Evolutionary conservation across 2,797 vertebrate genomes (phyloP).

Genomic region (Craterocephalus amniculus): DNA sequence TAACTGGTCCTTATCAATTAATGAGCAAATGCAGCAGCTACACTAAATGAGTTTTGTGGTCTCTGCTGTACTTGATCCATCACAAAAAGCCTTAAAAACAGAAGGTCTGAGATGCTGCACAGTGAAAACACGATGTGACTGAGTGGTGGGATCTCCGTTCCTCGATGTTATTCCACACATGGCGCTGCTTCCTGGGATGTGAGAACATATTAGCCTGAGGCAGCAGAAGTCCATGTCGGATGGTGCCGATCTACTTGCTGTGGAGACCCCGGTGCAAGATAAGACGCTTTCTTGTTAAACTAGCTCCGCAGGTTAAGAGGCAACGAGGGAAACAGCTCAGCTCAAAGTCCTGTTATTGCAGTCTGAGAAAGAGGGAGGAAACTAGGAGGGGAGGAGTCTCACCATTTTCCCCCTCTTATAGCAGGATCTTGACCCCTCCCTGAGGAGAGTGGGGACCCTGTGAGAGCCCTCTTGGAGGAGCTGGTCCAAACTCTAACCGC

Average conservation of each 20-base stretch:
- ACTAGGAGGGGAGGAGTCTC: neutral
- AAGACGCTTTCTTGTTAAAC: conserved; percentile 28
- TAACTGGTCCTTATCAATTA: conserved; percentile 3
- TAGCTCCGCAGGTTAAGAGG: conserved; percentile 34
- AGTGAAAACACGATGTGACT: conserved; percentile 4
- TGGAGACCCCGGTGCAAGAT: conserved; percentile 12
- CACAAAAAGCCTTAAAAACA: conserved; percentile 19
- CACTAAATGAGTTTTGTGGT: neutral
- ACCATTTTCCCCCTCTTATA: conserved; percentile 78
- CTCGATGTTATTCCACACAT: conserved; percentile 26
- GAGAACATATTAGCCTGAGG: conserved; percentile 34
- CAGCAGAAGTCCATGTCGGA: conserved; percentile 42
- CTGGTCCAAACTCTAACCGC: conserved; percentile 89
- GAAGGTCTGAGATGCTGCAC: conserved; percentile 8
- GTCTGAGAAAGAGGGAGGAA: conserved; percentile 14
- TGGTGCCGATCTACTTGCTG: conserved; percentile 5
- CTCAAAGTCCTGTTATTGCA: conserved; percentile 45
- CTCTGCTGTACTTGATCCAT: conserved; percentile 29
- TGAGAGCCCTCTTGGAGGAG: conserved; percentile 76
- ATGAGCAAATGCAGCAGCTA: conserved; percentile 8
- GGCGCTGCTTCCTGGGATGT: conserved; percentile 27
- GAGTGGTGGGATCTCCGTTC: conserved; percentile 5
- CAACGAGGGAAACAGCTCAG: conserved; percentile 41
- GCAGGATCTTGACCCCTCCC: conserved; percentile 93
- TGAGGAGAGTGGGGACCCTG: conserved; percentile 85